Percentiles rank a stretch among this genome's conserved stretches.
Conservation (phyloP, 1,140 invertebrate species). For the Phortica variegata region DNA sequence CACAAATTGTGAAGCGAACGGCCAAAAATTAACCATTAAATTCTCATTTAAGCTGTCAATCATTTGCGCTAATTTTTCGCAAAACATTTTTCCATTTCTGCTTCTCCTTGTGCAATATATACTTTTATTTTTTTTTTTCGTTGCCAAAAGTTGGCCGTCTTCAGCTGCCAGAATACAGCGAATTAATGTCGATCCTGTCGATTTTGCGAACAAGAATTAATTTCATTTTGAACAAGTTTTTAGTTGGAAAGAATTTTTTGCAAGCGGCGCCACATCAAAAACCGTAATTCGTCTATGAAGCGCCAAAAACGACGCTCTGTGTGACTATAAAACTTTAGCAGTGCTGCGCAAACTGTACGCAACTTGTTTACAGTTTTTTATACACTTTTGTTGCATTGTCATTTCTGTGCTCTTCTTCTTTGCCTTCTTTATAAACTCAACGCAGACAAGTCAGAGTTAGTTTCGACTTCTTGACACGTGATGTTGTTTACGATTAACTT, state of each 20-base stretch:
- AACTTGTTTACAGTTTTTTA: no score
- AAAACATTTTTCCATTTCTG: conserved; percentile 9
- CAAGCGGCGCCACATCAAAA: no score
- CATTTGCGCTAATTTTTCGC: conserved; percentile 53
- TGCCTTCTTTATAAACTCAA: no score
- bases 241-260: conserved; percentile 47
- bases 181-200: conserved; percentile 28
- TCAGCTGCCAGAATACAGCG: background rate
- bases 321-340: conserved; percentile 38
- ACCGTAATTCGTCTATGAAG: no score
- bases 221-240: conserved; percentile 49
- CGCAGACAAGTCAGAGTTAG: background rate
- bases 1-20: background rate
- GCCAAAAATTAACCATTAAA: conserved; percentile 50
- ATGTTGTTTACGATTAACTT: conserved; percentile 37
- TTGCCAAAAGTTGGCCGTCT: no score
- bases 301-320: no score
- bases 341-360: background rate
- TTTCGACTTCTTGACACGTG: conserved; percentile 15
- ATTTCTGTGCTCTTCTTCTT: no score
- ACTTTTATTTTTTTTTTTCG: conserved; percentile 1
- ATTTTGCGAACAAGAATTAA: conserved; percentile 51
- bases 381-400: no score
- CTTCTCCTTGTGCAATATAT: conserved; percentile 1
- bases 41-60: conserved; percentile 55